Base-by-base conservation (phyloP, 64 coral and sea anemone genomes). In the Trachythela sp. region DNA sequence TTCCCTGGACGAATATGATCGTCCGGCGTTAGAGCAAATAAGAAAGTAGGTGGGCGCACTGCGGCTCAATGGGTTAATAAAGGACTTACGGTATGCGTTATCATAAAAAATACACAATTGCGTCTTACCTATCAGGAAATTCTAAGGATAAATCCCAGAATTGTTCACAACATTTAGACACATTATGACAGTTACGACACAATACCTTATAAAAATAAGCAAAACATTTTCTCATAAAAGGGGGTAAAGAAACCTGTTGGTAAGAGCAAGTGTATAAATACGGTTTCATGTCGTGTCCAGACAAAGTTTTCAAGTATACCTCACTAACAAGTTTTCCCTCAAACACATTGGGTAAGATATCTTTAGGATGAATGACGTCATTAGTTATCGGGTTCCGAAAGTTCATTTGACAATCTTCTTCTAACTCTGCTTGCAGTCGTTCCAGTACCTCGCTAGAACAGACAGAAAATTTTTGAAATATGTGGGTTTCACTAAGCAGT, bases 251-350 rank as follows among this genome's bases (percentile, higher is more conserved):
- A 77, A 35, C 71, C 1, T 11, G n/a, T n/a, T n/a, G n/a, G n/a
- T n/a, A n/a, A n/a, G 64, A 9, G 8, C 8, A 32, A 8, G 30
- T 70, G 64, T 70, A 9, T 22, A 26, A 70, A 5, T 17, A 32
- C 30, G 24, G 6, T 17, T 22, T 8, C 30, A 70, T 77, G 2
- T 13, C 36, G 26, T 77, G 31, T 45, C 4, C 11, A 45, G 42
- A 18, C 7, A 32, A 13, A 4, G 29, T 8, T 32, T 35, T 8
- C 13, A 17, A 14, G 35, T 30, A 34, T 39, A 80, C 75, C 75
- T 80, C 75, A 80, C 75, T 80, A 39, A 80, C 75, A 34, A 80
- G 75, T 36, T 80, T 80, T 80, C 75, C 75, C 38, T 80, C 75
- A 39, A 80, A 80, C 6, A 37, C 75, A 39, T 80, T 80, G 8